phyloP scores from a whole-genome alignment of 2,113 vertebrate genomes.

The Salvator merianae region DNA sequence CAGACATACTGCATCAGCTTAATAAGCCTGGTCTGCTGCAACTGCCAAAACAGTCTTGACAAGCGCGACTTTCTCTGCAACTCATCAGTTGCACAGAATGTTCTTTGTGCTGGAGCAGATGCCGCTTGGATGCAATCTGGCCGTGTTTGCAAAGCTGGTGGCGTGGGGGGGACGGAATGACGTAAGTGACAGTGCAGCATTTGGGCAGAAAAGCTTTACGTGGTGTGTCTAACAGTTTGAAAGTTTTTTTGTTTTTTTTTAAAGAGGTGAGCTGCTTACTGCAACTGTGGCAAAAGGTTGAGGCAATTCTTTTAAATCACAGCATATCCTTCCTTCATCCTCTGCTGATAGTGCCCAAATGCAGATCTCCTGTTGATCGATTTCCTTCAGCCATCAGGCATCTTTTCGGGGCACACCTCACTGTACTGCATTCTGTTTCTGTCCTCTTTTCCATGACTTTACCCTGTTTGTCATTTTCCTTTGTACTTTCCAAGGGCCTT shows the following conservation, averaged over 20 bases:
- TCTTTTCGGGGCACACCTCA: not conserved
- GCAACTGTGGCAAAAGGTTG: not conserved
- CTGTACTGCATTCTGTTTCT: not conserved
- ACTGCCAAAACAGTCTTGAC: not conserved
- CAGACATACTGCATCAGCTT: not conserved
- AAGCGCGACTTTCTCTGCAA: not conserved
- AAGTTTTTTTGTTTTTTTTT: not conserved
- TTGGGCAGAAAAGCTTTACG: not conserved
- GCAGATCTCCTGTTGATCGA: not conserved
- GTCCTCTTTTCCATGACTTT: not conserved
- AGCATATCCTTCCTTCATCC: no score
- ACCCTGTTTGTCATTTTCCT: not conserved
- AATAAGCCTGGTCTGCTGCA: not conserved
- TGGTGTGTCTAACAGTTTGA: not conserved
- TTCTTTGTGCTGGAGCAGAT: not conserved
- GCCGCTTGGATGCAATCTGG: not conserved
- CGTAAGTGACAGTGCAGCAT: not conserved
- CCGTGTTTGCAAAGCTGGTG: not conserved
- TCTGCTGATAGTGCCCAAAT: not conserved
- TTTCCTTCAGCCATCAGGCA: not conserved
- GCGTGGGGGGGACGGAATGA: not conserved
- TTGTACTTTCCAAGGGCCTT: not conserved
- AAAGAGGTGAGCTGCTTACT: not conserved
- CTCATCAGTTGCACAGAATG: not conserved
- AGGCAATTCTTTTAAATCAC: not conserved